phyloP scores from a whole-genome alignment of 2,113 vertebrate species.

The Paracanthobrama guichenoti region DNA sequence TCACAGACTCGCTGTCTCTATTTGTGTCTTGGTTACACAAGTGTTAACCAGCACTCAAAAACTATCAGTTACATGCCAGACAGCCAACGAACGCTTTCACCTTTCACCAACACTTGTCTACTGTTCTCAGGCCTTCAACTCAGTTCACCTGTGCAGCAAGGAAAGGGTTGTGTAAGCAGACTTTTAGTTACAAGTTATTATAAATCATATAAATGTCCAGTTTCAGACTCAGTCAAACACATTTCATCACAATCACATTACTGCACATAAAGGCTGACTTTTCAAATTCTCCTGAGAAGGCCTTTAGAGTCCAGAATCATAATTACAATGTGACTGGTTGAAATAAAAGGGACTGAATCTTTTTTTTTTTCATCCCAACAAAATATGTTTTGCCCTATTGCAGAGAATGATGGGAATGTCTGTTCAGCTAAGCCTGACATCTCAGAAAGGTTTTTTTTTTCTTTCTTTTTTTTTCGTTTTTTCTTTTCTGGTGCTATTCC shows the following conservation, averaged over 20 bases:
- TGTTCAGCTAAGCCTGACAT: too few relatives aligned
- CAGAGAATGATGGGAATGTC: too few relatives aligned
- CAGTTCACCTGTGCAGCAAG: background rate
- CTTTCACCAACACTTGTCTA: slow-evolving; percentile 1
- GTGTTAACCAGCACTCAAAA: background rate
- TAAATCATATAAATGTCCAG: background rate
- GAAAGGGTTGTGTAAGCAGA: background rate
- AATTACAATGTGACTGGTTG: background rate
- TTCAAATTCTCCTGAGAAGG: background rate
- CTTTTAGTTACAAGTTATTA: background rate
- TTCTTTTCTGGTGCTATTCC: too few relatives aligned
- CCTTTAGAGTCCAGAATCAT: background rate
- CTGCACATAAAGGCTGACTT: too few relatives aligned
- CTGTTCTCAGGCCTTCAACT: slow-evolving; percentile 12
- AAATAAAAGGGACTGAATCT: background rate
- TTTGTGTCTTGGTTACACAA: background rate
- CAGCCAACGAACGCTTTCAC: background rate
- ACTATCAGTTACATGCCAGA: slow-evolving; percentile 12
- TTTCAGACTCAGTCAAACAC: background rate
- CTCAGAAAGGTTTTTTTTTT: too few relatives aligned
- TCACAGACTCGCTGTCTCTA: background rate
- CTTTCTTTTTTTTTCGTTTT: too few relatives aligned
- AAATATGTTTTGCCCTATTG: too few relatives aligned
- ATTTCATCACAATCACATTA: background rate
- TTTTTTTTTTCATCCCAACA: too few relatives aligned